These are phyloP conservation scores for Hoplodrina ambigua DNA, from an alignment of 2,888 invertebrate genomes.

Conservation along the genomic window DNA sequence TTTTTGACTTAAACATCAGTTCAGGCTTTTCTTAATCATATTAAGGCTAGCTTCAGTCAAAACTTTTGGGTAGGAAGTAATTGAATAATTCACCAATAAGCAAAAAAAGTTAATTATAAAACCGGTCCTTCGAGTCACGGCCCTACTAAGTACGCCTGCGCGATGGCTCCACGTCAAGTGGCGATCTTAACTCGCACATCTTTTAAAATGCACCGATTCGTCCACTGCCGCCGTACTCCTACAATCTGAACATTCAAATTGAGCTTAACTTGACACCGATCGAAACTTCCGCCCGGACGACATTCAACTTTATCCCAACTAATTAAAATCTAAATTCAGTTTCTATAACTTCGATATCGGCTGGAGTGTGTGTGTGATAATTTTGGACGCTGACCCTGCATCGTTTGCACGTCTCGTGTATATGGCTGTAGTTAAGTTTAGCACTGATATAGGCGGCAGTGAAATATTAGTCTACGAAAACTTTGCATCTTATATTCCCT, in stretches of 20 bases:
- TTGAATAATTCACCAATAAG: neutral
- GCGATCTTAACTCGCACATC: slow-evolving; percentile 64
- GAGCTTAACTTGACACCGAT: slow-evolving; percentile 58
- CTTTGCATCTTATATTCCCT: slow-evolving; percentile 39
- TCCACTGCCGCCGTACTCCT: slow-evolving; percentile 46
- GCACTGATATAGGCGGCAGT: slow-evolving; percentile 12
- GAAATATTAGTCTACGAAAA: slow-evolving; percentile 40
- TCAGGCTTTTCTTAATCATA: neutral
- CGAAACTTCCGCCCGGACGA: slow-evolving; percentile 24
- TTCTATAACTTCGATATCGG: slow-evolving; percentile 8
- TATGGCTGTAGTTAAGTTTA: slow-evolving; percentile 32
- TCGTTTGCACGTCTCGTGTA: slow-evolving; percentile 46
- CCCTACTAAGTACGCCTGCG: slow-evolving; percentile 71
- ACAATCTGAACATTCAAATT: slow-evolving; percentile 68
- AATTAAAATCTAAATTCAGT: slow-evolving; percentile 43
- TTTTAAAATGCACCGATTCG: slow-evolving; percentile 66
- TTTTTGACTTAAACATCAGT: neutral
- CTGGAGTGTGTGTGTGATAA: slow-evolving; percentile 41
- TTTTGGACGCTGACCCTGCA: slow-evolving; percentile 57
- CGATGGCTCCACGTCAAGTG: slow-evolving; percentile 64
- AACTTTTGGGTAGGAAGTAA: neutral
- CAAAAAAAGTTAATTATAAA: slow-evolving; percentile 15
- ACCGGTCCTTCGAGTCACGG: slow-evolving; percentile 18
- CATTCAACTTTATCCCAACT: slow-evolving; percentile 32
- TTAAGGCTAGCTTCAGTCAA: neutral